A percentile compares a stretch with the other conserved stretches of the same genome.
Evolutionary conservation across 2,888 invertebrate genomes (phyloP).

Genomic region (Clunio marinus): DNA sequence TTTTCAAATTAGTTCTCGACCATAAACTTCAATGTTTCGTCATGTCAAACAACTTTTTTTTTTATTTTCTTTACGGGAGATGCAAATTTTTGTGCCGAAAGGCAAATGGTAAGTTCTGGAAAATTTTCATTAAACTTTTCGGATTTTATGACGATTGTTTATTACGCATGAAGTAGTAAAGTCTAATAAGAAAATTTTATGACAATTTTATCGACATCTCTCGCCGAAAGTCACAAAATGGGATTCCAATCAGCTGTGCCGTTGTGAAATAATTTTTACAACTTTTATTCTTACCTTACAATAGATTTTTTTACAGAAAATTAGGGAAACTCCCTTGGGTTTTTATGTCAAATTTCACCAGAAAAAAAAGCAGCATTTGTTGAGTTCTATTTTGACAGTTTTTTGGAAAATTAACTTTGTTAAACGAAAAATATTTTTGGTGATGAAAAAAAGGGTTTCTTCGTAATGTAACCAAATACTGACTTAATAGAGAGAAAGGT

Average conservation of each 20-base stretch:
- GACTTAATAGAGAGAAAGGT: neutral
- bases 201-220: conserved; percentile 22
- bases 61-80: neutral
- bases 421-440: conserved; percentile 16
- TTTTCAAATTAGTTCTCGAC: conserved; percentile 32
- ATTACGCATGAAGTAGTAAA: conserved; percentile 35
- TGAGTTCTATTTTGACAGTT: conserved; percentile 1
- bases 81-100: conserved; percentile 12
- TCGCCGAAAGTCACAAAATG: neutral
- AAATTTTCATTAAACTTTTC: conserved; percentile 26
- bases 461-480: neutral
- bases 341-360: neutral
- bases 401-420: conserved; percentile 21
- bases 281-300: neutral
- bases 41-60: conserved; percentile 9
- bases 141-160: conserved; percentile 32
- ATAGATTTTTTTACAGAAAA: neutral
- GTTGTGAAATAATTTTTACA: too few relatives aligned
- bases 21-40: conserved; percentile 24
- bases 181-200: conserved; percentile 30
- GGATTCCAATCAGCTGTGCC: conserved; percentile 13
- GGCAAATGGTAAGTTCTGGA: conserved; percentile 7
- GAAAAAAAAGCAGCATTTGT: neutral
- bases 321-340: conserved; percentile 11
- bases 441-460: conserved; percentile 9